These are phyloP conservation scores for Lasioglossum malachurum DNA, from an alignment of 2,888 invertebrate species.

Conservation along the genomic window DNA sequence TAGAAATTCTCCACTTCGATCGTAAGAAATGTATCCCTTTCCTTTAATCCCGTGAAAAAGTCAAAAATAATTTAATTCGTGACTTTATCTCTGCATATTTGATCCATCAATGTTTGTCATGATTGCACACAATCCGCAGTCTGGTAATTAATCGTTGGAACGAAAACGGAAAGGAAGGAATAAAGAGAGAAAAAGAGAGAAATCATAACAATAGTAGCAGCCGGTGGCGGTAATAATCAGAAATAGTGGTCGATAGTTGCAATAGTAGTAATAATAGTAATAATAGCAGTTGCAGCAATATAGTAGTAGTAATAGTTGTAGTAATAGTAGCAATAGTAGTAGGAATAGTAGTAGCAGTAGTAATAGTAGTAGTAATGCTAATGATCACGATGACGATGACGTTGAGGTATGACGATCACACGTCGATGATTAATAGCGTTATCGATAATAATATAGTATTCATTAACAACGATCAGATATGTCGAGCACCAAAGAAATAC, in stretches of 20 bases:
- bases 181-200: neutral
- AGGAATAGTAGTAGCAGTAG: constrained; percentile 34
- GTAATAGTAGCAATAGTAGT: constrained; percentile 73
- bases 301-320: constrained; percentile 23
- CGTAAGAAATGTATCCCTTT: neutral
- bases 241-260: constrained; percentile 14
- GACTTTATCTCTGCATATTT: neutral
- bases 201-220: constrained; percentile 17
- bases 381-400: constrained; percentile 36
- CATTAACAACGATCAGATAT: constrained; percentile 79
- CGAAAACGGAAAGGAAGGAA: neutral
- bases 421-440: constrained; percentile 45
- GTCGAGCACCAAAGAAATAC: constrained; percentile 83
- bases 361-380: constrained; percentile 8
- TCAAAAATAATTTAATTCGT: neutral
- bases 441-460: constrained; percentile 54
- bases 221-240: neutral
- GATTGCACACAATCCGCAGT: neutral
- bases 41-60: neutral
- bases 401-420: constrained; percentile 44
- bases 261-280: constrained; percentile 10
- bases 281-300: neutral
- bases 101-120: neutral
- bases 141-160: neutral
- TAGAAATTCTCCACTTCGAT: neutral